phyloP scores from a whole-genome alignment of 2,113 vertebrate species.

The Taurulus bubalis region DNA sequence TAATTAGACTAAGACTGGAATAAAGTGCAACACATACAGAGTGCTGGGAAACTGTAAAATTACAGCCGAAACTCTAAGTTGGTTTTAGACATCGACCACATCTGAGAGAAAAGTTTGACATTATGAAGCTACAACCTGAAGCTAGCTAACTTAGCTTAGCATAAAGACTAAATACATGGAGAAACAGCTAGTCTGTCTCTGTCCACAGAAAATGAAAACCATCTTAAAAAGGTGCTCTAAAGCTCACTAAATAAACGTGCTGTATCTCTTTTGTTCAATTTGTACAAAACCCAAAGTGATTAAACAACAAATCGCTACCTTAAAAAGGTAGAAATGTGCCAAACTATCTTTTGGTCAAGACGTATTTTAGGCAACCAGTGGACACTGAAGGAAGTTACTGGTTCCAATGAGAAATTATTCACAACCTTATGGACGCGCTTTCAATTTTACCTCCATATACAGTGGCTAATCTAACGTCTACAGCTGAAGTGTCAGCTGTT shows the following conservation, averaged over 20 bases:
- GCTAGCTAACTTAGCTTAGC: background rate
- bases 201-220: too few species aligned
- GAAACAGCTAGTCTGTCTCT: too few species aligned
- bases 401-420: background rate
- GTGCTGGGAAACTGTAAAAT: background rate
- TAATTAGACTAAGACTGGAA: background rate
- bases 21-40: background rate
- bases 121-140: background rate
- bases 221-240: too few species aligned
- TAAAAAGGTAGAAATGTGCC: background rate
- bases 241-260: background rate
- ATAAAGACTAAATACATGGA: background rate
- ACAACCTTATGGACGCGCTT: background rate
- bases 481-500: too few species aligned
- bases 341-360: background rate
- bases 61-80: background rate
- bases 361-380: background rate
- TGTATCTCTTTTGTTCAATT: background rate
- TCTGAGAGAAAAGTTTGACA: too few species aligned
- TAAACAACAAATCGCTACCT: background rate
- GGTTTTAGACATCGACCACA: too few species aligned
- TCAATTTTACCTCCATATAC: background rate
- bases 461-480: background rate
- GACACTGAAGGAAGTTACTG: background rate
- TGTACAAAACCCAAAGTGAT: background rate